Base-by-base conservation (phyloP, 2,888 invertebrate species). In the Blastobasis adustella region DNA sequence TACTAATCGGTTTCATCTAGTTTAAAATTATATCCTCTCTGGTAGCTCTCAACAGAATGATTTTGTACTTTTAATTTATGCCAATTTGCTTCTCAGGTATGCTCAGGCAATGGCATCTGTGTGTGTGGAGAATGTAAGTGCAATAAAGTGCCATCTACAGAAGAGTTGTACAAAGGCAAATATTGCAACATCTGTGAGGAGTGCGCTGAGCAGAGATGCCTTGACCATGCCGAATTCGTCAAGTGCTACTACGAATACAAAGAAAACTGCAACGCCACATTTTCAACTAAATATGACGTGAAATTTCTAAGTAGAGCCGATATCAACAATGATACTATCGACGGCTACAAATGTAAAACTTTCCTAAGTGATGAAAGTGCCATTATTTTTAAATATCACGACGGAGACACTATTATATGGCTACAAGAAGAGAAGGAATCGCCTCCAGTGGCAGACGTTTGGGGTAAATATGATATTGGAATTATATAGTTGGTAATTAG, bases 161-260 rank as follows among this genome's bases (percentile, higher is more conserved):
- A 79, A 6, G 72, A 85, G 47, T 76, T 75, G 8, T 91, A 90
- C 59, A 85, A 84, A 0, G 92, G 92, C 6, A 73, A 73, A 44
- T 94, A 90, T 58, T 96, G 96, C 71, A 94, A 95, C 58, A 90
- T 91, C 49, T 95, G 95, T 65, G 91, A 92, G 0, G 91, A 92
- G 0, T 94, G 95, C 63, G 89, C 90, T 0, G 90, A 90, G 3
- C 81, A 89, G 58, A 89, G 91, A 58, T 96, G 96, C 72, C 89
- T 91, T 49, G 91, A 93, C 57, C 89, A 94, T 53, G 90, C 91
- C 62, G 88, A 90, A 39, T 95, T 95, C 67, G 95, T 94, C 0
- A 90, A 92, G 66, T 96, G 95, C 47, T 70, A 71, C 44, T 66
- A 66, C 50, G 51, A 60, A 55, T 9, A 10, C 7, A 60, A 61